phyloP scores from a whole-genome alignment of 2,888 invertebrate species.

The Parthenolecanium corni region DNA sequence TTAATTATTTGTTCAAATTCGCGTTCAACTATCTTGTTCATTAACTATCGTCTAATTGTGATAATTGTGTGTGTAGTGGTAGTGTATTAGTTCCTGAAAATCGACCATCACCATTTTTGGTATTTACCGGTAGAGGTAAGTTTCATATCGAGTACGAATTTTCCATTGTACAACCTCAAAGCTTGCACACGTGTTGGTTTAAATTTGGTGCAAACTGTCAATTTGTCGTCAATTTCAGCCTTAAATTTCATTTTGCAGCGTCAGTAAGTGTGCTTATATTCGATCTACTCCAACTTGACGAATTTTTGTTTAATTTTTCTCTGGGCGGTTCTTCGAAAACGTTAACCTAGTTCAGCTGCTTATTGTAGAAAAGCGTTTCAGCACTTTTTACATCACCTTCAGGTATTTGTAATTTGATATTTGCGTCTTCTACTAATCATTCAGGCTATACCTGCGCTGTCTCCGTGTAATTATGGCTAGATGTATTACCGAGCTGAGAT shows the following conservation, averaged over 20 bases:
- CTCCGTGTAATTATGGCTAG: too few relatives aligned
- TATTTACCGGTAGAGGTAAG: constrained; percentile 27
- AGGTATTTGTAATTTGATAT: too few relatives aligned
- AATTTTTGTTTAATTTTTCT: neutral
- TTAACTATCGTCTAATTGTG: constrained; percentile 13
- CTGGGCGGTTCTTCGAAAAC: constrained; percentile 2
- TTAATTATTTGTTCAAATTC: constrained; percentile 3
- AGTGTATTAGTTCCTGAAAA: constrained; percentile 26
- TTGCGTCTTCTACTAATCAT: too few relatives aligned
- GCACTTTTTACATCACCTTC: too few relatives aligned
- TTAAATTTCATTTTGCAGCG: neutral
- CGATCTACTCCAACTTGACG: neutral
- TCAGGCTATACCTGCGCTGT: too few relatives aligned
- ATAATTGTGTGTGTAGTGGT: constrained; percentile 28
- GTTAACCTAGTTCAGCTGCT: neutral
- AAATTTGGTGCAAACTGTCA: neutral
- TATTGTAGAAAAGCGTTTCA: too few relatives aligned
- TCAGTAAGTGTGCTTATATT: neutral
- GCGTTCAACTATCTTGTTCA: neutral
- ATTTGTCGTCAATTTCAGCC: neutral
- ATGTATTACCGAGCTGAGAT: too few relatives aligned
- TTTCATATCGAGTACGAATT: constrained; percentile 7
- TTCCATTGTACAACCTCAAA: neutral
- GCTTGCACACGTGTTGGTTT: constrained; percentile 9
- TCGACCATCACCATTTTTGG: constrained; percentile 28